These are phyloP conservation scores for Orgyia antiqua DNA, from an alignment of 2,888 invertebrate species.

Conservation along the genomic window DNA sequence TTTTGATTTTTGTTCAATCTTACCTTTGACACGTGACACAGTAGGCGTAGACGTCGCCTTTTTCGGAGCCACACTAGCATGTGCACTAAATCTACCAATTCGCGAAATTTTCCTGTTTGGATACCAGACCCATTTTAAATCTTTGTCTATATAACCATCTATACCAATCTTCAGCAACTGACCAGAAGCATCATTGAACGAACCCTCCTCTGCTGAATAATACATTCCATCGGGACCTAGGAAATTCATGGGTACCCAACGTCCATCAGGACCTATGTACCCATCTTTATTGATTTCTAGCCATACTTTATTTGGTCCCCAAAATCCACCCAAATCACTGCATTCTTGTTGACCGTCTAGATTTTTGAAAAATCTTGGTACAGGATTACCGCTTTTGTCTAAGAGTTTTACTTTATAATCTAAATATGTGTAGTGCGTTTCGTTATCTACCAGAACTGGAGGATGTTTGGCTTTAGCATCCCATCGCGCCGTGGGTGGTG, in stretches of 20 bases:
- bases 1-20: conserved; percentile 1
- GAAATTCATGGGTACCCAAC: conserved; percentile 66
- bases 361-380: conserved; percentile 61
- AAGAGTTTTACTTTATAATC: conserved; percentile 65
- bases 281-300: conserved; percentile 67
- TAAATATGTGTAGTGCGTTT: conserved; percentile 57
- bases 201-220: conserved; percentile 61
- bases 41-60: conserved; percentile 28
- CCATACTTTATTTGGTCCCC: conserved; percentile 53
- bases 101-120: conserved; percentile 23
- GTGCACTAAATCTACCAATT: neutral
- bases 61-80: conserved; percentile 9
- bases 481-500: conserved; percentile 58
- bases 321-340: conserved; percentile 68
- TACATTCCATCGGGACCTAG: conserved; percentile 61
- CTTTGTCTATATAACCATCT: conserved; percentile 64
- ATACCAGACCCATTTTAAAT: conserved; percentile 63
- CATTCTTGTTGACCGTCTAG: conserved; percentile 64
- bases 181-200: conserved; percentile 47
- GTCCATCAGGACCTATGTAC: conserved; percentile 59
- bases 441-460: conserved; percentile 35
- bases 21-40: conserved; percentile 20
- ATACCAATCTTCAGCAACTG: conserved; percentile 50
- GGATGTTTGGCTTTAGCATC: conserved; percentile 59
- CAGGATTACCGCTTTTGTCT: conserved; percentile 60